Evolutionary conservation across 2,797 vertebrate species (phyloP).

Genomic region (Clarias pachynema): DNA sequence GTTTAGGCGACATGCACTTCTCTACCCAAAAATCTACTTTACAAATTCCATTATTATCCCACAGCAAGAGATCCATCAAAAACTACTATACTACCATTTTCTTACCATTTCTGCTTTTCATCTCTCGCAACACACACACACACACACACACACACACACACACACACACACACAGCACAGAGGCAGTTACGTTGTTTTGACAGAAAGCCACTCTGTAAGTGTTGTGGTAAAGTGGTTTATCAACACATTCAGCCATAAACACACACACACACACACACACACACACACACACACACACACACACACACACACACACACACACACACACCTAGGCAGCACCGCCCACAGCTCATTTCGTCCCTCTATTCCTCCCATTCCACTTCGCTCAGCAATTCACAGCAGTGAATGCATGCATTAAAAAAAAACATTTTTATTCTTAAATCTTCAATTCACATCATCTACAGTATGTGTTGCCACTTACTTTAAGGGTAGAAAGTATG

Average conservation of each 20-base stretch:
- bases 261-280: slow-evolving; percentile 54
- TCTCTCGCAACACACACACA: not conserved
- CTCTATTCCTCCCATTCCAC: slow-evolving; percentile 38
- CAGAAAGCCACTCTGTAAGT: slow-evolving; percentile 71
- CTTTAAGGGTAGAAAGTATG: not conserved
- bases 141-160: slow-evolving; percentile 18
- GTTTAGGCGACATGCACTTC: slow-evolving; percentile 35
- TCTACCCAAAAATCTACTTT: slow-evolving; percentile 4
- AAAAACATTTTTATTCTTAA: not conserved
- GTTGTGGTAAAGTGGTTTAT: slow-evolving; percentile 84
- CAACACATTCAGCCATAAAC: slow-evolving; percentile 78
- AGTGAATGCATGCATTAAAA: not conserved
- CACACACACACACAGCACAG: slow-evolving; percentile 50
- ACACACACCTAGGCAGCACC: slow-evolving; percentile 73
- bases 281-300: slow-evolving; percentile 73
- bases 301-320: slow-evolving; percentile 64
- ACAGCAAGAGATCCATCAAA: slow-evolving; percentile 33
- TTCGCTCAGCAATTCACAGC: slow-evolving; percentile 35
- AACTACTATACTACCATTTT: slow-evolving; percentile 42
- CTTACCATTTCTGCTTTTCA: slow-evolving; percentile 20
- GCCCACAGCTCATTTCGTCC: slow-evolving; percentile 14
- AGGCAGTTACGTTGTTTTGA: slow-evolving; percentile 67
- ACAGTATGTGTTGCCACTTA: not conserved
- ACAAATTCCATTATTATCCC: slow-evolving; percentile 65
- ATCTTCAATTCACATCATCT: not conserved